A percentile compares a stretch with the other conserved stretches of the same genome.
These are phyloP conservation scores for Sparidentex hasta DNA, from an alignment of 2,797 vertebrate genomes.

Conservation along the genomic window DNA sequence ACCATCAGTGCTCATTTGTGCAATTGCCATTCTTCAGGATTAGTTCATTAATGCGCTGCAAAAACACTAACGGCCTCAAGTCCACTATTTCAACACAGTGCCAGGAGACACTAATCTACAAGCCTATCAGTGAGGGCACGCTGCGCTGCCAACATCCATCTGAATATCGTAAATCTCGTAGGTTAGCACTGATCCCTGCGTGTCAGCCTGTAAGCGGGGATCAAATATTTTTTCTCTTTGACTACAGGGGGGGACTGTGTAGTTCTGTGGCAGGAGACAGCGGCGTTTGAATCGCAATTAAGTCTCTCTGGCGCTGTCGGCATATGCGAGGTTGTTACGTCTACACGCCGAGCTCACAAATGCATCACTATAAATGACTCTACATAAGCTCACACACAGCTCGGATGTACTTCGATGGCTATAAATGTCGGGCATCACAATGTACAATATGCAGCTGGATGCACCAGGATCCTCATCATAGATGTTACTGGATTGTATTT, in stretches of 20 bases:
- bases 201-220: slow-evolving; percentile 33
- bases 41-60: slow-evolving; percentile 21
- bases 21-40: slow-evolving; percentile 11
- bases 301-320: slow-evolving; percentile 24
- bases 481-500: slow-evolving; percentile 25
- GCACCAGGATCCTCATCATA: slow-evolving; percentile 10
- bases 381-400: slow-evolving; percentile 10
- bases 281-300: slow-evolving; percentile 39
- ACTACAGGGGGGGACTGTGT: slow-evolving; percentile 3
- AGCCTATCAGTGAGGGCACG: slow-evolving; percentile 12
- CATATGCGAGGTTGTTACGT: background rate
- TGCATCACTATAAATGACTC: slow-evolving; percentile 35
- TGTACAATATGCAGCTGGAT: slow-evolving; percentile 28
- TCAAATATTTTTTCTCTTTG: slow-evolving; percentile 32
- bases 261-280: slow-evolving; percentile 33
- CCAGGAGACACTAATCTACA: slow-evolving; percentile 34
- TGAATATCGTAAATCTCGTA: slow-evolving; percentile 17
- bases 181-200: slow-evolving; percentile 31
- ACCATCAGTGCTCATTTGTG: slow-evolving; percentile 33
- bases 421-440: slow-evolving; percentile 37
- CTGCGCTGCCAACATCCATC: slow-evolving; percentile 10
- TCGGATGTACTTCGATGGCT: slow-evolving; percentile 22
- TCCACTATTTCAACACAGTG: slow-evolving; percentile 24
- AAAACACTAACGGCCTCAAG: slow-evolving; percentile 25
- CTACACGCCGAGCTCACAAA: slow-evolving; percentile 2